These are phyloP conservation scores for Anguilla pacifica DNA, from an alignment of 2,797 vertebrate species.

Conservation along the genomic window DNA sequence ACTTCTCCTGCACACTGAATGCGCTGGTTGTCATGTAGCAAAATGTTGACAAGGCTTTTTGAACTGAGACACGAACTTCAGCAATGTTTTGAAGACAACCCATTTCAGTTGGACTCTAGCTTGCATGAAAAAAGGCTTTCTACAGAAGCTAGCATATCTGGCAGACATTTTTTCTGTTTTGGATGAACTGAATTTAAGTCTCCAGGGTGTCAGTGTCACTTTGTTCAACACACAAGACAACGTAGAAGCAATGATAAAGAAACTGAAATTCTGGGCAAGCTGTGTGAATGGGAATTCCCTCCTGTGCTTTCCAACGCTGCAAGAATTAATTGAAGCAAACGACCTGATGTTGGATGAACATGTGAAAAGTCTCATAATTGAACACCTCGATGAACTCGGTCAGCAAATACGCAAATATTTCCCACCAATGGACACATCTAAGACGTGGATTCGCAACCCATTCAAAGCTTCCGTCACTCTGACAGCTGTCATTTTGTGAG, in stretches of 20 bases:
- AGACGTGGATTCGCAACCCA: no score
- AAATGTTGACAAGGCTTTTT: slow-evolving; percentile 22
- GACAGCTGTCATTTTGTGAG: no score
- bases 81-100: slow-evolving; percentile 15
- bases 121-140: background rate
- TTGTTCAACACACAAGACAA: slow-evolving; percentile 32
- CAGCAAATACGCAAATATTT: no score
- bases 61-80: background rate
- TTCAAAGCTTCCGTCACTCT: no score
- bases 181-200: slow-evolving; percentile 36
- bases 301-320: slow-evolving; percentile 31
- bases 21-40: background rate
- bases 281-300: slow-evolving; percentile 22
- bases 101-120: background rate
- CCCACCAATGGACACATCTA: no score
- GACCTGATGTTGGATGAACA: background rate
- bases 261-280: slow-evolving; percentile 27
- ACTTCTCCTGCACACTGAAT: background rate
- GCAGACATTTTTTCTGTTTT: slow-evolving; percentile 29
- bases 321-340: slow-evolving; percentile 15
- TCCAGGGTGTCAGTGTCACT: slow-evolving; percentile 22
- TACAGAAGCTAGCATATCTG: slow-evolving; percentile 25
- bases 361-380: slow-evolving; percentile 7
- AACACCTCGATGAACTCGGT: background rate
- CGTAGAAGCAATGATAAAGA: slow-evolving; percentile 30